Evolutionary conservation across 2,888 invertebrate genomes (phyloP).

Genomic region (Melolontha melolontha): DNA sequence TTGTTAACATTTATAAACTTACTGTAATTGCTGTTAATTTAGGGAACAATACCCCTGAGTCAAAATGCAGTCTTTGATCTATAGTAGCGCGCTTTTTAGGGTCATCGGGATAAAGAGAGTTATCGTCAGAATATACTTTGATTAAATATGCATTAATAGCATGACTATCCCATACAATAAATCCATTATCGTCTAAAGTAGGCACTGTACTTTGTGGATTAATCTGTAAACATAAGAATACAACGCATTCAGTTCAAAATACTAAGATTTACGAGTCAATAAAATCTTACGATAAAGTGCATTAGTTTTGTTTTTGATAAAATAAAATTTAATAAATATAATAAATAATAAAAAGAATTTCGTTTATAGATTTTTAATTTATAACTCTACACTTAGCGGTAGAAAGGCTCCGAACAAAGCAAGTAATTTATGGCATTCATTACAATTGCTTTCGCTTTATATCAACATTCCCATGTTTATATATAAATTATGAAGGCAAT

Average conservation of each 20-base stretch:
- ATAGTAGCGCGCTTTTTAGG: slow-evolving; percentile 65
- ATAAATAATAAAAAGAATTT: no score
- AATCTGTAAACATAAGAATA: slow-evolving; percentile 63
- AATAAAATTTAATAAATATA: no score
- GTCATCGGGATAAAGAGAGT: slow-evolving; percentile 68
- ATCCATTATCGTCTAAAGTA: slow-evolving; percentile 68
- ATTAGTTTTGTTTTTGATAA: no score
- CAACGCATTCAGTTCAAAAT: background rate
- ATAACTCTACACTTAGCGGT: no score
- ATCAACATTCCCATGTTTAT: no score
- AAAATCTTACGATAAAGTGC: no score
- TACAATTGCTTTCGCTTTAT: no score
- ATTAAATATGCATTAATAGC: slow-evolving; percentile 73
- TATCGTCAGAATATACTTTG: slow-evolving; percentile 68
- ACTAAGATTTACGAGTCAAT: no score
- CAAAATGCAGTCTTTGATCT: slow-evolving; percentile 68
- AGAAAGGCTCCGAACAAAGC: no score
- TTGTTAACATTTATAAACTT: background rate
- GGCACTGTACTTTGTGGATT: slow-evolving; percentile 75
- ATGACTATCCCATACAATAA: slow-evolving; percentile 72
- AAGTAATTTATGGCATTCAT: no score
- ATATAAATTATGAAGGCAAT: no score
- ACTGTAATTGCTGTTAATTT: slow-evolving; percentile 36
- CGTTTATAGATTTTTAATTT: no score
- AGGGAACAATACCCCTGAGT: slow-evolving; percentile 67